Evolutionary conservation across 1,140 invertebrate species (phyloP).

Genomic region (Dreissena polymorpha): DNA sequence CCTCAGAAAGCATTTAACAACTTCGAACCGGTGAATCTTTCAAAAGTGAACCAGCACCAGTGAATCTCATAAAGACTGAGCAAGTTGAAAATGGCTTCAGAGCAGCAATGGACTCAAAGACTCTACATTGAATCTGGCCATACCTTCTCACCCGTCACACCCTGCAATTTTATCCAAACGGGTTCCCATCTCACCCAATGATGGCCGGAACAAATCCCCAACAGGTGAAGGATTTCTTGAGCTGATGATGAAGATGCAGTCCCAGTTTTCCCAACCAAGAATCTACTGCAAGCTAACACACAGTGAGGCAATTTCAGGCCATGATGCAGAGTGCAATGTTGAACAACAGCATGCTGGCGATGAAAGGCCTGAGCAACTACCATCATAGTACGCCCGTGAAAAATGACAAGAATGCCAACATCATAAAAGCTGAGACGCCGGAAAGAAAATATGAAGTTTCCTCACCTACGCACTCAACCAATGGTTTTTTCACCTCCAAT

Average conservation of each 20-base stretch:
- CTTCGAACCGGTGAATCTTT: background rate
- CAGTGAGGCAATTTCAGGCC: slow-evolving; percentile 48
- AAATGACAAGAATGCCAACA: too few relatives aligned
- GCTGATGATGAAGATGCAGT: slow-evolving; percentile 22
- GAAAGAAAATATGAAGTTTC: too few relatives aligned
- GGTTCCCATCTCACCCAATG: background rate
- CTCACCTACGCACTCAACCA: too few relatives aligned
- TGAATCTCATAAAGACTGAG: slow-evolving; percentile 24
- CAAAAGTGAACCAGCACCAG: background rate
- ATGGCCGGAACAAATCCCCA: slow-evolving; percentile 1
- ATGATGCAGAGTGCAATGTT: slow-evolving; percentile 40
- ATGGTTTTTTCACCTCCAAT: too few relatives aligned
- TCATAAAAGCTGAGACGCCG: too few relatives aligned
- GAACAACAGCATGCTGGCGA: background rate
- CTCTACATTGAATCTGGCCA: slow-evolving; percentile 18
- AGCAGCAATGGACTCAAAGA: background rate
- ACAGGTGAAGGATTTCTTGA: slow-evolving; percentile 37
- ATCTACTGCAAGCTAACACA: slow-evolving; percentile 23
- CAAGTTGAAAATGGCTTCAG: too few relatives aligned
- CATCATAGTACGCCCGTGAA: slow-evolving; percentile 12
- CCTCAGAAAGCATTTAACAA: background rate
- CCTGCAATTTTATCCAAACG: background rate
- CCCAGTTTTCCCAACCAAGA: slow-evolving; percentile 36
- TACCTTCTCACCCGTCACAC: background rate
- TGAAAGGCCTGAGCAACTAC: background rate